Evolutionary conservation across 2,797 vertebrate species (phyloP).

Genomic region (Syngnathus rostellatus): DNA sequence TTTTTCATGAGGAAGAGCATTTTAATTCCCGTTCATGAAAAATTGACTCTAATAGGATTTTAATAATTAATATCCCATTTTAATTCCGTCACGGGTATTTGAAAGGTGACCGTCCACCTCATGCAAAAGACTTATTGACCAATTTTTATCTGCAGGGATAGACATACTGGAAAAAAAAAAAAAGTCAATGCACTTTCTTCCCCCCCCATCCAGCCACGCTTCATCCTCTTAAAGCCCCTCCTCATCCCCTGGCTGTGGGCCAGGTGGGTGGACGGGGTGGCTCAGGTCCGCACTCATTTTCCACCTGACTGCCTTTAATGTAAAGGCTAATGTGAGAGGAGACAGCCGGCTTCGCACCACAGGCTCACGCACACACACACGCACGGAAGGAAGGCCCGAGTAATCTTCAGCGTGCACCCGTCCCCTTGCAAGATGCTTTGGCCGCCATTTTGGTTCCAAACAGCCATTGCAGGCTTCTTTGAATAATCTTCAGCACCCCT

Average conservation of each 20-base stretch:
- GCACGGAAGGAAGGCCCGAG: slow-evolving; percentile 26
- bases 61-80: slow-evolving; percentile 1
- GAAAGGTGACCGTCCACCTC: background rate
- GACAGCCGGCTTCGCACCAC: slow-evolving; percentile 28
- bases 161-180: background rate
- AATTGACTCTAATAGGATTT: background rate
- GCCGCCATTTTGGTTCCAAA: too few species aligned
- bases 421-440: background rate
- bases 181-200: slow-evolving; percentile 4
- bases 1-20: background rate
- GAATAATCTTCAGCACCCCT: background rate
- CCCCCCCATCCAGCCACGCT: slow-evolving; percentile 35
- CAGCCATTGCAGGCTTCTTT: background rate
- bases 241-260: slow-evolving; percentile 46
- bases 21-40: background rate
- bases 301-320: slow-evolving; percentile 77
- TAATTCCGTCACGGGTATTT: background rate
- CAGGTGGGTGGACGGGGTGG: slow-evolving; percentile 65
- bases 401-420: background rate
- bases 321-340: slow-evolving; percentile 72
- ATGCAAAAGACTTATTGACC: background rate
- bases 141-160: background rate
- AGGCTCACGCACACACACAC: slow-evolving; percentile 50
- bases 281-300: slow-evolving; percentile 71
- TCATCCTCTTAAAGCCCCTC: slow-evolving; percentile 33